phyloP scores from a whole-genome alignment of 2,888 invertebrate species.

The Pogonocherus hispidulus region DNA sequence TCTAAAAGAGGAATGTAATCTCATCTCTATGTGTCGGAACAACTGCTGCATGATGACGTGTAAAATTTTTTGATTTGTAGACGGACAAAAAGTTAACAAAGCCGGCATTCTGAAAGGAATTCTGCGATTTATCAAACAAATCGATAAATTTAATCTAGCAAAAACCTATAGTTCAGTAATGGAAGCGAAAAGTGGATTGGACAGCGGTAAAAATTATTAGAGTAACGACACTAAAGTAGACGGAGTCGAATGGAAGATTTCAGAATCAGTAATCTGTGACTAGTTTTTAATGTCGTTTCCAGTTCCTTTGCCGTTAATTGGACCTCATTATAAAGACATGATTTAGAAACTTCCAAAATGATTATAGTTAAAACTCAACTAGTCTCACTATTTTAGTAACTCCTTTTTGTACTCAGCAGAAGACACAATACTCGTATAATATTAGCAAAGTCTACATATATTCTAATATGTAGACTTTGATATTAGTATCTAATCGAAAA shows the following conservation, averaged over 20 bases:
- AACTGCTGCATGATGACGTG: constrained; percentile 5
- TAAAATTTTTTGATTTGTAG: constrained; percentile 6
- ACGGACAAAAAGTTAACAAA: constrained; percentile 1
- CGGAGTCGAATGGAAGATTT: not conserved
- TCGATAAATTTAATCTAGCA: constrained; percentile 4
- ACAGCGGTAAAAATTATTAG: constrained; percentile 7
- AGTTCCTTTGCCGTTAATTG: too few species aligned
- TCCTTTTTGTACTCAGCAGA: too few species aligned
- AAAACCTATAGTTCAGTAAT: constrained; percentile 1
- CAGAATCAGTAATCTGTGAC: not conserved
- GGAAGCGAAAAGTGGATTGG: constrained; percentile 9
- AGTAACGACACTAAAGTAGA: constrained; percentile 5
- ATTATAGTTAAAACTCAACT: too few species aligned
- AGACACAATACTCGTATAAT: too few species aligned
- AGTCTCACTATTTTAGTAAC: too few species aligned
- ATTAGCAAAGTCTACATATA: too few species aligned
- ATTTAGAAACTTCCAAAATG: too few species aligned
- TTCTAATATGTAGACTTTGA: too few species aligned
- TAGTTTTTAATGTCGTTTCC: too few species aligned
- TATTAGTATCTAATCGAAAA: too few species aligned
- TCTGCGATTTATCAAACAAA: not conserved
- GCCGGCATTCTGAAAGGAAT: not conserved
- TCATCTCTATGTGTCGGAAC: not conserved
- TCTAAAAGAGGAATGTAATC: not conserved
- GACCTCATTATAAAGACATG: too few species aligned